Percentiles rank a stretch among this genome's conserved stretches.
phyloP scores from a whole-genome alignment of 2,888 invertebrate genomes.

The Cactoblastis cactorum region DNA sequence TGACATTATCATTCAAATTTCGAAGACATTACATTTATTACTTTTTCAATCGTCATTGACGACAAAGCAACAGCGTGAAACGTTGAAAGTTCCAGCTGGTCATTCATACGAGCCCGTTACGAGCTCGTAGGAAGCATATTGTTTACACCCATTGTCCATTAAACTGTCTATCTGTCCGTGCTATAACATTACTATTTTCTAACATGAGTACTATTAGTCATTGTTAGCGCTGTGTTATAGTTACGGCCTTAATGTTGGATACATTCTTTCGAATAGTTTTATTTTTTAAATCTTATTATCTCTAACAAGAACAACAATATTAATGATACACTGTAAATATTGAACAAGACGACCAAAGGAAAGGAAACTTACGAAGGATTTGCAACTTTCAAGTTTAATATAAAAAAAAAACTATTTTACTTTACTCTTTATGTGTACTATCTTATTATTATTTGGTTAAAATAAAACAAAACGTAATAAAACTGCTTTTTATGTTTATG shows the following conservation, averaged over 20 bases:
- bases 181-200: constrained; percentile 25
- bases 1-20: neutral
- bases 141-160: constrained; percentile 23
- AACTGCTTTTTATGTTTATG: neutral
- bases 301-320: neutral
- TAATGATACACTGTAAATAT: too few relatives aligned
- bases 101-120: constrained; percentile 27
- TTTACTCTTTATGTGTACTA: too few relatives aligned
- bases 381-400: too few relatives aligned
- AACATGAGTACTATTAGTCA: constrained; percentile 14
- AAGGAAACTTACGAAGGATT: too few relatives aligned
- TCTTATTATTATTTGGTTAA: too few relatives aligned
- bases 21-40: too few relatives aligned
- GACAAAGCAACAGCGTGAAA: neutral
- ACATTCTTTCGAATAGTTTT: neutral
- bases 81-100: constrained; percentile 18
- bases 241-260: neutral
- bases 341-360: too few relatives aligned
- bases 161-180: constrained; percentile 29
- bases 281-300: neutral
- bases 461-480: neutral
- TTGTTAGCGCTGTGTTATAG: neutral
- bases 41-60: neutral
- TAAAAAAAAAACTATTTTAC: too few relatives aligned
- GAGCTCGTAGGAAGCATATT: constrained; percentile 23